phyloP scores from a whole-genome alignment of 1,140 invertebrate species.

The Drosophila nannoptera region DNA sequence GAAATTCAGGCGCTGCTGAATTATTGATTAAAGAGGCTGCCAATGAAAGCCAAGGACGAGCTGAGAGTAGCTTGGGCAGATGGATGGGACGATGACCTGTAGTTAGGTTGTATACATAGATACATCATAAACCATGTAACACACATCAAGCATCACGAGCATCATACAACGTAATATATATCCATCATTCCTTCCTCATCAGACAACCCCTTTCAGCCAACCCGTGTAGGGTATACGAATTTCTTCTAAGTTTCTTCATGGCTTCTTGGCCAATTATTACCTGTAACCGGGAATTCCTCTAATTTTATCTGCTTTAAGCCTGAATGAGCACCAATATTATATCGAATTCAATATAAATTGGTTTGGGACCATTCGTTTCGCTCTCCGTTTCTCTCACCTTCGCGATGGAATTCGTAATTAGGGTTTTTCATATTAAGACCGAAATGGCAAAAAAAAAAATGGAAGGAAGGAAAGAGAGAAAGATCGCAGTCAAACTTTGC shows the following conservation, averaged over 20 bases:
- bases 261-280: conserved; percentile 36
- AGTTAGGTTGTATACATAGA: too few species aligned
- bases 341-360: conserved; percentile 9
- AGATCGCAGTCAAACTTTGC: conserved; percentile 5
- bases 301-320: conserved; percentile 39
- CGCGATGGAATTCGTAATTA: conserved; percentile 60
- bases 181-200: too few species aligned
- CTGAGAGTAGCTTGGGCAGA: too few species aligned
- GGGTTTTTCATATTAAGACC: conserved; percentile 21
- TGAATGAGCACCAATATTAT: conserved; percentile 29
- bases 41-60: too few species aligned
- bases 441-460: conserved; percentile 24
- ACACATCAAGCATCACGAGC: too few species aligned
- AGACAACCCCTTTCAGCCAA: background rate
- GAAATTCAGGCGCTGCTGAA: conserved; percentile 54
- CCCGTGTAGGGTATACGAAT: background rate
- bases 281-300: conserved; percentile 15
- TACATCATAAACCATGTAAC: too few species aligned
- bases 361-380: conserved; percentile 31
- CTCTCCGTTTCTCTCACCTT: background rate
- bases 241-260: background rate
- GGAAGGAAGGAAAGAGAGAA: conserved; percentile 23
- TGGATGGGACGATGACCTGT: too few species aligned
- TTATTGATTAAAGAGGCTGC: conserved; percentile 63
- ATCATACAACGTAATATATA: too few species aligned